A percentile compares a stretch with the other conserved stretches of the same genome.
These are phyloP conservation scores for Botia kubotai DNA, from an alignment of 2,797 vertebrate species.

Conservation along the genomic window DNA sequence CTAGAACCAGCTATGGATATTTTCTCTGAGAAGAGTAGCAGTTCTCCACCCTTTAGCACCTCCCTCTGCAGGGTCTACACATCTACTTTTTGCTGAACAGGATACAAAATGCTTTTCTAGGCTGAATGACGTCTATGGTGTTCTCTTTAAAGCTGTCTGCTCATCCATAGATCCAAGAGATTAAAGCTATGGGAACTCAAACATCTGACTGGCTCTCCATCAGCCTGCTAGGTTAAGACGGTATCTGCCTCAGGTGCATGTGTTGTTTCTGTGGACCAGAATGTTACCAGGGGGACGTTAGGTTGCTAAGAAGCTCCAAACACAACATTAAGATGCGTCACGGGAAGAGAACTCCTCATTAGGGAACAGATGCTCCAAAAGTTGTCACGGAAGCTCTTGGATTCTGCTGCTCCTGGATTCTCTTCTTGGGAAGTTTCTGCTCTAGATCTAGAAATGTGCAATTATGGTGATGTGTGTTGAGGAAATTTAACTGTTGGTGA, in stretches of 20 bases:
- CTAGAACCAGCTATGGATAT: not conserved
- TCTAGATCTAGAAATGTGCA: not conserved
- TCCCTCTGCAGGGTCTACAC: not conserved
- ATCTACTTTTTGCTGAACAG: not conserved
- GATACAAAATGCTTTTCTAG: not conserved
- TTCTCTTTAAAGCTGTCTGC: not conserved
- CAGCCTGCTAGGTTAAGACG: not conserved
- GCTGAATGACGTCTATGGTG: not conserved
- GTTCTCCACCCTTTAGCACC: not conserved
- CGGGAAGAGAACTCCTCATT: slow-evolving; percentile 1
- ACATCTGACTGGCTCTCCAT: slow-evolving; percentile 73
- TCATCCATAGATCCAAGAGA: not conserved
- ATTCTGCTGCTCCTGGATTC: not conserved
- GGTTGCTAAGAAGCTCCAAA: slow-evolving; percentile 31
- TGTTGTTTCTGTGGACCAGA: slow-evolving; percentile 83
- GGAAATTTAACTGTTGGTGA: not conserved
- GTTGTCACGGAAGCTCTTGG: not conserved
- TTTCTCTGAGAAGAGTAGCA: not conserved
- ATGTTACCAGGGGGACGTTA: slow-evolving; percentile 72
- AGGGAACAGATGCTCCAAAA: not conserved
- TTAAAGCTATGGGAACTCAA: slow-evolving; percentile 13
- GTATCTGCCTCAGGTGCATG: slow-evolving; percentile 70
- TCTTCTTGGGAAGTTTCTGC: not conserved
- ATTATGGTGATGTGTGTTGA: not conserved
- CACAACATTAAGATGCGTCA: slow-evolving; percentile 24